phyloP scores from a whole-genome alignment of 2,113 vertebrate genomes.

The Vimba vimba region DNA sequence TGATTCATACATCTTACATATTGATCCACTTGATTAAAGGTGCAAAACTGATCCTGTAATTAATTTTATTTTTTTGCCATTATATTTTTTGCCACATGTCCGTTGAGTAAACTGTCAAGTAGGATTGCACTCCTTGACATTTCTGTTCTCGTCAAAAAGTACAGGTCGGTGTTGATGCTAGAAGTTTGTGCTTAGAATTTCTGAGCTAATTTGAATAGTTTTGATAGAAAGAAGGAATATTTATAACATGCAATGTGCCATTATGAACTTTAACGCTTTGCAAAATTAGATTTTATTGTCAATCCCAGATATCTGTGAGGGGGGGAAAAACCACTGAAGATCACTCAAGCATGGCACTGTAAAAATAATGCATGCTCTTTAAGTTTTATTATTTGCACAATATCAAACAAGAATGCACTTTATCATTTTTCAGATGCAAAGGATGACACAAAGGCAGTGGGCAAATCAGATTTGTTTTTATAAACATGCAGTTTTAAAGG shows the following conservation, averaged over 20 bases:
- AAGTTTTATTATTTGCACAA: slow-evolving; percentile 54
- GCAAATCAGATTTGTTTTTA: background rate
- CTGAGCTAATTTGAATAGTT: background rate
- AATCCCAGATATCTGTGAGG: background rate
- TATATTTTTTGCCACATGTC: too few species aligned
- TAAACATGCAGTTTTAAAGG: slow-evolving; percentile 9
- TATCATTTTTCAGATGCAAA: slow-evolving; percentile 54
- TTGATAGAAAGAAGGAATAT: background rate
- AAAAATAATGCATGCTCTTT: slow-evolving; percentile 38
- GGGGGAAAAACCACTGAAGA: background rate
- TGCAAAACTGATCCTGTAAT: background rate
- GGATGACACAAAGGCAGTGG: slow-evolving; percentile 6
- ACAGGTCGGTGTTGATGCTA: background rate
- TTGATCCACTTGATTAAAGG: background rate
- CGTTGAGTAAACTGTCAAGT: background rate
- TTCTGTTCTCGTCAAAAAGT: background rate
- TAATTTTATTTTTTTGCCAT: background rate
- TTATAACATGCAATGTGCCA: slow-evolving; percentile 26
- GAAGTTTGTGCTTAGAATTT: background rate
- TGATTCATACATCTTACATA: background rate
- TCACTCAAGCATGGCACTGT: slow-evolving; percentile 20
- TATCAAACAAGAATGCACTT: slow-evolving; percentile 60
- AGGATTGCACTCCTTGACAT: background rate
- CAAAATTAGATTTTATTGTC: background rate
- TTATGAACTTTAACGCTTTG: background rate